Conservation (phyloP, 2,113 vertebrate species). For the Anguilla rostrata region DNA sequence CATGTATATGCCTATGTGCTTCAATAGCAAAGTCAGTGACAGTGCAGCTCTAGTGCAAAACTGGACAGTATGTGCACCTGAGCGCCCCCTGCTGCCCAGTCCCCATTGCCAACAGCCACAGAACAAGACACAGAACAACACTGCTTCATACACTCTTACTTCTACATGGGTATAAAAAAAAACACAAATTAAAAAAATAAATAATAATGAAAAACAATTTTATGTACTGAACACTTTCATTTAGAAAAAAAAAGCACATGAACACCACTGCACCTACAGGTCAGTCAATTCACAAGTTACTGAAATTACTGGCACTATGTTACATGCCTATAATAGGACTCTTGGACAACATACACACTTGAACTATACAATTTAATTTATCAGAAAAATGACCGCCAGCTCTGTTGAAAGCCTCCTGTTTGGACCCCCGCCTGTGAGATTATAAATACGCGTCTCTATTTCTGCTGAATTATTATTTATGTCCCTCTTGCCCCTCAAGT, state of each 20-base stretch:
- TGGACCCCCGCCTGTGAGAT: background rate
- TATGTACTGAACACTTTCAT: background rate
- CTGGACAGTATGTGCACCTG: background rate
- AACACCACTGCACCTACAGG: constrained; percentile 1
- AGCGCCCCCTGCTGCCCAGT: background rate
- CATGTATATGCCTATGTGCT: background rate
- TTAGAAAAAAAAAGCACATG: background rate
- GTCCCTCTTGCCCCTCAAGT: background rate
- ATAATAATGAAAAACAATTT: background rate
- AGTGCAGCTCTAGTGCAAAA: background rate
- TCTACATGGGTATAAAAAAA: background rate
- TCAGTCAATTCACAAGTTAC: constrained; percentile 1
- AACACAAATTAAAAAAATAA: background rate
- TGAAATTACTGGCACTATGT: constrained; percentile 4
- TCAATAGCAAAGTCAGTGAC: background rate
- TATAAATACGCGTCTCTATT: background rate
- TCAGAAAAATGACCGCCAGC: background rate
- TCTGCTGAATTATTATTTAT: background rate
- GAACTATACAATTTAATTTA: background rate
- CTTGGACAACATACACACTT: constrained; percentile 2
- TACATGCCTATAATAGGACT: constrained; percentile 1
- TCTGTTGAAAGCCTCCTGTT: background rate
- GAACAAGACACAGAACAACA: background rate
- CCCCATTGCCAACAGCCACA: background rate
- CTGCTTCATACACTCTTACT: background rate